Base-by-base conservation (phyloP, 2,888 invertebrate species). In the Crioceris asparagi region DNA sequence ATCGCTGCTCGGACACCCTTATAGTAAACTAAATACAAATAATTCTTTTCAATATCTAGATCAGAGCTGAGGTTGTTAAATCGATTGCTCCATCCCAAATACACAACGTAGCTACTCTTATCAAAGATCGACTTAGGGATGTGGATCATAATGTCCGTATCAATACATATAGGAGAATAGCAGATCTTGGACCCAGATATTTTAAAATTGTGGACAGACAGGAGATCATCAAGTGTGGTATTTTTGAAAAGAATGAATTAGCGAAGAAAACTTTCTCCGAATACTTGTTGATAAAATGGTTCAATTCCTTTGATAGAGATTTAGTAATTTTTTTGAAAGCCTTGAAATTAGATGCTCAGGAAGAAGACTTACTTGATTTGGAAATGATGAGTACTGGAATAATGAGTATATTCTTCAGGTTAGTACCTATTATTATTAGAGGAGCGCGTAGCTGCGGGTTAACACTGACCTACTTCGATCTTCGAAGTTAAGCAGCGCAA, bases 141-240 rank as follows among this genome's bases (percentile, higher is more conserved):
- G 72, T 82, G 1, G 83, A 83, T 52, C 81, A 82, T 40, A 70
- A 72, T 18, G 86, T 92, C 2, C 70, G 90, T 0, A 73, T 63
- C 55, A 67, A 62, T 43, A 71, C 75, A 1, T 76, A 67, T 51
- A 48, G 43, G 17, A 47, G 47, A 40, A 47, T 47, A 17, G 47
- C 49, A 0, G 53, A 53, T 41, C 41, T 53, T n/a, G 48, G 47
- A 14, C 53, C 55, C 5, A 43, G 36, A 21, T 23, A 27, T 1
- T 68, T 83, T 36, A 73, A 74, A 30, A 80, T 83, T 15, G 69
- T 72, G 2, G 77, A 81, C 53, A 69, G 83, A 32, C 67, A 77
- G 23, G 64, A 66, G 6, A 59, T 83, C 2, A 57, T 83, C 5
- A 67, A 70, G 33, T 69, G 72, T 47, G 83, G 82, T 0, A 65